Percentiles rank a stretch among this genome's conserved stretches.
Conservation (phyloP, 2,113 vertebrate genomes). For the Craseonycteris thonglongyai region DNA sequence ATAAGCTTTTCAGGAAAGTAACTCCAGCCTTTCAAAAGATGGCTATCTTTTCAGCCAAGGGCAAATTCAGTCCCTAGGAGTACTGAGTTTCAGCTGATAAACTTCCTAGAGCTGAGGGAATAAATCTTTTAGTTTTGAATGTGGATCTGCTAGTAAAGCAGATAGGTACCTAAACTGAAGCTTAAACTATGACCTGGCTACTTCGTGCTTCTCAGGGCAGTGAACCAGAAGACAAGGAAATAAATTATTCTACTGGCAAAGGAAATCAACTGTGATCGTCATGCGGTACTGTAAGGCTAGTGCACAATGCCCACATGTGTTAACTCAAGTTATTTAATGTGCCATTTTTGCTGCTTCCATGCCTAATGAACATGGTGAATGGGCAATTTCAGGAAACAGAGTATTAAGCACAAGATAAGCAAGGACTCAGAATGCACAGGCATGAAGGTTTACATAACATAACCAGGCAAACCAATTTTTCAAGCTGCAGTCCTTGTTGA, state of each 20-base stretch:
- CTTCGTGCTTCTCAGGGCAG: not conserved
- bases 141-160: not conserved
- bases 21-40: not conserved
- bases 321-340: not conserved
- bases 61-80: not conserved
- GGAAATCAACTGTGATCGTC: not conserved
- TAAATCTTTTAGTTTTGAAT: not conserved
- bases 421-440: not conserved
- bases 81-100: not conserved
- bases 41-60: not conserved
- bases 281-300: not conserved
- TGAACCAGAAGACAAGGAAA: not conserved
- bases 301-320: not conserved
- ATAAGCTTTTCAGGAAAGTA: not conserved
- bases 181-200: not conserved
- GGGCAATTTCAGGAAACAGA: not conserved
- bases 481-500: not conserved
- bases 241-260: not conserved
- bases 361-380: not conserved
- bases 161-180: not conserved
- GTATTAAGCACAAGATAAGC: not conserved
- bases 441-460: not conserved
- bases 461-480: not conserved
- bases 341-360: not conserved
- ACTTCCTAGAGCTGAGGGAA: not conserved